Base-by-base conservation (phyloP, 2,797 vertebrate genomes). In the Miichthys miiuy region DNA sequence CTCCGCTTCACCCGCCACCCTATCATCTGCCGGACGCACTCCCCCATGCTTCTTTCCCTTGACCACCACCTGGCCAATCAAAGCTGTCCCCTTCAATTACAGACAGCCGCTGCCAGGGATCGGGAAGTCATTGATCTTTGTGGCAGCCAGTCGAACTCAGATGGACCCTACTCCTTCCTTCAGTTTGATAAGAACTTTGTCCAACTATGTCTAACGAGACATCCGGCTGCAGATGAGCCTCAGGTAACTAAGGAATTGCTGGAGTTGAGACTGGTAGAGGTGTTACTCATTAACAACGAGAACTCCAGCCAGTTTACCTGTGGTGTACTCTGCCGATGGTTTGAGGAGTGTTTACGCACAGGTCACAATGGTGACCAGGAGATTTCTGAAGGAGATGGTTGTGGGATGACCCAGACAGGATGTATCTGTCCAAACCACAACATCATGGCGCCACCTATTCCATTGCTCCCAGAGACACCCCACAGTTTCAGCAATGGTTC, bases 181-280 rank as follows among this genome's bases (percentile, higher is more conserved):
- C 97, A 99, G 84, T 99, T 99, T 6, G 98, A 99, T 93, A 99
- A 99, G 94, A 99, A 99, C 95, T 99, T 99, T 2, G 96, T 99
- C 87, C 98, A 99, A 87, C 90, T 99, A 16, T 98, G 98, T 93
- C 92, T 99, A 76, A 96, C 96, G 0, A 95, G 95, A 0, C 96
- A 97, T 76, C 96, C 92, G 7, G 71, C 87, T 1, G 94, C 95
- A 17, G 95, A 95, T 68, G 77, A 95, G 93, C 50, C 92, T 94
- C 84, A 93, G 94, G 85, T 97, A 69, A 73, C 95, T 0, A 95
- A 96, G 2, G 96, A 96, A 1, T 95, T 97, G 11, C 92, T 98
- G 86, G 97, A 97, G 68, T 96, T 98, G 72, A 96, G 97, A 70
- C 96, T 99, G 2, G 97, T 99, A 2, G 98, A 99, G 88, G 96